A percentile compares a stretch with the other conserved stretches of the same genome.
Evolutionary conservation across 2,113 vertebrate genomes (phyloP).

Genomic region (Seriola dumerili): DNA sequence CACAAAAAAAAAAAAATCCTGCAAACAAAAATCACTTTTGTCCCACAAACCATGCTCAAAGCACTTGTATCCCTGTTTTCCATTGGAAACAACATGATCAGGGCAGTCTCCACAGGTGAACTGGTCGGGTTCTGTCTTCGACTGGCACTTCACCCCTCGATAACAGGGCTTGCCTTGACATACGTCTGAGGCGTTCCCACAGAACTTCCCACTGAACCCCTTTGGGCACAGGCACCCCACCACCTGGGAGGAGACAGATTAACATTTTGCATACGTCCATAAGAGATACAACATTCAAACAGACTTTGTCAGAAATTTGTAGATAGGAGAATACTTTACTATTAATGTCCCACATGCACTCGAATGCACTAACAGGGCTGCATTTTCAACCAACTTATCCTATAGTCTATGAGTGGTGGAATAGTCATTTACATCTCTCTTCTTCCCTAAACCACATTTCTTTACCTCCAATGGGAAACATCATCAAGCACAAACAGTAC

Average conservation of each 20-base stretch:
- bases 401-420: neutral
- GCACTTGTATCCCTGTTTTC: constrained; percentile 85
- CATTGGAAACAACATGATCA: constrained; percentile 62
- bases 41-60: constrained; percentile 83
- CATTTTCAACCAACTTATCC: neutral
- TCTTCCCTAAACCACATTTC: neutral
- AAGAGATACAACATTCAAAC: neutral
- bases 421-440: neutral
- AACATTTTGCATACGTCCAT: neutral
- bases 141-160: constrained; percentile 78
- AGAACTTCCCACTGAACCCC: constrained; percentile 84
- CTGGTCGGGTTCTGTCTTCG: constrained; percentile 26
- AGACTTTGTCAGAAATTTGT: neutral
- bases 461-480: neutral
- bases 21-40: neutral
- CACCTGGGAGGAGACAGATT: constrained; percentile 68
- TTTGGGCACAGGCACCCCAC: constrained; percentile 84
- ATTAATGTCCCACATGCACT: neutral
- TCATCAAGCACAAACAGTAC: neutral
- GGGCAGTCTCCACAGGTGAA: constrained; percentile 85
- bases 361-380: no score
- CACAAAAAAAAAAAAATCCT: neutral
- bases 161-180: constrained; percentile 86
- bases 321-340: neutral
- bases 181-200: constrained; percentile 71